Evolutionary conservation across 2,113 vertebrate genomes (phyloP).

Genomic region (Neopipo cinnamomea): DNA sequence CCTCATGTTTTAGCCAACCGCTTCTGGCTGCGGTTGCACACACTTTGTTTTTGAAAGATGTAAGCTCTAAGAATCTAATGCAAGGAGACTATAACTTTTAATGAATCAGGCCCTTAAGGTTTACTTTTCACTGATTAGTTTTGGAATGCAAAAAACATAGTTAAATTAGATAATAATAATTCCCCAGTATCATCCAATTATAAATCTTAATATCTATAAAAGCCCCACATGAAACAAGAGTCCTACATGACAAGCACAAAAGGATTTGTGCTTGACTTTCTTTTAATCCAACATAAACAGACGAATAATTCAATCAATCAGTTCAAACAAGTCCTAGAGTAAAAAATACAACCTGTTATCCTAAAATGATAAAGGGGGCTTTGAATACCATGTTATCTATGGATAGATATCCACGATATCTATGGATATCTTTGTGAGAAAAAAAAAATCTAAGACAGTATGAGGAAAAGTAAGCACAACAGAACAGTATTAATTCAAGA

Average conservation of each 20-base stretch:
- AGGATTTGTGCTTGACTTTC: constrained; percentile 21
- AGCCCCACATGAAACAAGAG: constrained; percentile 4
- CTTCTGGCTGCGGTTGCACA: not conserved
- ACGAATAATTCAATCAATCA: constrained; percentile 50
- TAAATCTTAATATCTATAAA: constrained; percentile 41
- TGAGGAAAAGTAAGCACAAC: constrained; percentile 28
- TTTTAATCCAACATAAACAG: constrained; percentile 50
- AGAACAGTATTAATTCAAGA: constrained; percentile 34
- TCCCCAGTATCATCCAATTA: constrained; percentile 28
- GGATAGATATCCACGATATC: too few species aligned
- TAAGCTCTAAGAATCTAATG: not conserved
- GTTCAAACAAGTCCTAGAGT: constrained; percentile 13
- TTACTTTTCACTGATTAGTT: not conserved
- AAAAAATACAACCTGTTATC: constrained; percentile 24
- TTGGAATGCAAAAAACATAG: constrained; percentile 38
- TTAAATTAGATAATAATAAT: constrained; percentile 6
- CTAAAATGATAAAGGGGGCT: constrained; percentile 27
- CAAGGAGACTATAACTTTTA: constrained; percentile 20
- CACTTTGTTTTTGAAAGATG: not conserved
- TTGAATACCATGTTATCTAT: constrained; percentile 6
- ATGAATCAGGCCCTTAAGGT: constrained; percentile 44
- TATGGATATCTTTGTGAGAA: not conserved
- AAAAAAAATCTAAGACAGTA: not conserved
- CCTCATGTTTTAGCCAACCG: not conserved
- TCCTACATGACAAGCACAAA: constrained; percentile 1